Evolutionary conservation across 2,888 invertebrate genomes (phyloP).

Genomic region (Lasioglossum figueresi): DNA sequence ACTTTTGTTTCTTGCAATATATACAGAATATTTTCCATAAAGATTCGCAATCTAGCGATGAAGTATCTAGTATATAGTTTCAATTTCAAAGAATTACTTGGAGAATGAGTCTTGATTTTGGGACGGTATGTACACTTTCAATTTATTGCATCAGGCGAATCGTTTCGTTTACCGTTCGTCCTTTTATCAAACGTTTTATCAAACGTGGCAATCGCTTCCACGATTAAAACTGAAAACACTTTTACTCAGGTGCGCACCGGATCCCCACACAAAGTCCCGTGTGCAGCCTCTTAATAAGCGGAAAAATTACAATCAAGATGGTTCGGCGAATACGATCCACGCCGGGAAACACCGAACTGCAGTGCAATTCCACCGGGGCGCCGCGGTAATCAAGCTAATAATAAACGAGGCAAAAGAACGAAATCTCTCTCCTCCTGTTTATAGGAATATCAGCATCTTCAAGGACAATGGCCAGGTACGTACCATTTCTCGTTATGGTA

Average conservation of each 20-base stretch:
- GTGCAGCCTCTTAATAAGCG: conserved; percentile 35
- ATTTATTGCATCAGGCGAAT: conserved; percentile 10
- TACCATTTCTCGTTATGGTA: conserved; percentile 27
- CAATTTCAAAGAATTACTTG: background rate
- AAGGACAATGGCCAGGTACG: conserved; percentile 52
- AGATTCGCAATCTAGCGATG: background rate
- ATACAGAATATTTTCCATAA: too few relatives aligned
- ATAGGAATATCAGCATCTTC: conserved; percentile 39
- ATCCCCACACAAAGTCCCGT: background rate
- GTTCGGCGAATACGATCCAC: conserved; percentile 24
- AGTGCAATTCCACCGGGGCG: conserved; percentile 19
- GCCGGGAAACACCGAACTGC: conserved; percentile 20
- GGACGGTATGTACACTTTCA: background rate
- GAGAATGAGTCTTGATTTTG: background rate
- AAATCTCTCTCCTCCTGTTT: conserved; percentile 41
- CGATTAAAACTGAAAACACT: conserved; percentile 32
- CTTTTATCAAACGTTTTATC: background rate
- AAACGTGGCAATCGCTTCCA: conserved; percentile 11
- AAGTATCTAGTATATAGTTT: too few relatives aligned
- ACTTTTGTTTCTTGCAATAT: too few relatives aligned
- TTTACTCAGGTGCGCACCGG: background rate
- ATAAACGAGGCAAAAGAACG: conserved; percentile 43
- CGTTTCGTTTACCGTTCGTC: background rate
- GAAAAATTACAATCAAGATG: conserved; percentile 39
- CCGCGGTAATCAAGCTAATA: conserved; percentile 47